Base-by-base conservation (phyloP, 2,888 invertebrate species). In the Diplolepis rosae region DNA sequence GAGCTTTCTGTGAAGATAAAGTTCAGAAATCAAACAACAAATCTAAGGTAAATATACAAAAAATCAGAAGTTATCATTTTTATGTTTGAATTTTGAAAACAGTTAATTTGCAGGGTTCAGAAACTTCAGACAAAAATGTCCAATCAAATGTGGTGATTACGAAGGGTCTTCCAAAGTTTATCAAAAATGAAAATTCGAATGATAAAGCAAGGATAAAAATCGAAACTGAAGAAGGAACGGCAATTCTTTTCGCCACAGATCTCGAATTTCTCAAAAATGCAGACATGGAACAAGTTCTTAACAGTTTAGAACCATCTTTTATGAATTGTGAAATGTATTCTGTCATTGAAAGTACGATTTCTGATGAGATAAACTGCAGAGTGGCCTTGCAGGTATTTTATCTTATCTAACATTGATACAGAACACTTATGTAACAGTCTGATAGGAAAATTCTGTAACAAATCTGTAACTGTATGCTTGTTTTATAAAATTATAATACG, bases 371-470 rank as follows among this genome's bases (percentile, higher is more conserved):
- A 5, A 90, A 90, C 45, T 88, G 90, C 6, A 82, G 82, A 18
- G 87, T 91, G 3, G 90, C 91, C 1, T 75, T 72, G 13, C 85
- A 89, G 73, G 89, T 90, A 2, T 74, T 84, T 91, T 2, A 85
- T 91, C 45, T 87, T 89, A 27, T 75, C 90, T 7, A 91, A 91
- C 74, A n/a, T n/a, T n/a, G n/a, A n/a, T n/a, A n/a, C n/a, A n/a
- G n/a, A n/a, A n/a, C n/a, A n/a, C n/a, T n/a, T n/a, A n/a, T n/a
- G n/a, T n/a, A n/a, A n/a, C n/a, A n/a, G n/a, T n/a, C n/a, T n/a
- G n/a, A n/a, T n/a, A n/a, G n/a, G n/a, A n/a, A n/a, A n/a, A n/a
- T n/a, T n/a, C n/a, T n/a, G n/a, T n/a, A n/a, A n/a, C n/a, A n/a
- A n/a, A n/a, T n/a, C n/a, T n/a, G n/a, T n/a, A n/a, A n/a, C n/a